Base-by-base conservation (phyloP, 2,113 vertebrate genomes). In the Cyphomyrus discorhynchus region DNA sequence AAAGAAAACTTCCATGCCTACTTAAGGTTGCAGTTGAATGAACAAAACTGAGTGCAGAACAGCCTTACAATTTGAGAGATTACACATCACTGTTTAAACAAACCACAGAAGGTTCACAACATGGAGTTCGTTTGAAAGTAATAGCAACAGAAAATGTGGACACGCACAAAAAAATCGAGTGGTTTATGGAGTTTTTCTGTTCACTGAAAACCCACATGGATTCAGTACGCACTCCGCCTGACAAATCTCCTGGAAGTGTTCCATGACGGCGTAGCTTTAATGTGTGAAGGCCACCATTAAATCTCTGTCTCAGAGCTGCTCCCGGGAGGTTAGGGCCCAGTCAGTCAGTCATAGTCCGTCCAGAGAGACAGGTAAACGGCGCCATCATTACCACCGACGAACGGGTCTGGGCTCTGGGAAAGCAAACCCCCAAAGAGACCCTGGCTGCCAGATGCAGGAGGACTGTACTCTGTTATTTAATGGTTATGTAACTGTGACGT, bases 401-500 rank as follows among this genome's bases (percentile, higher is more conserved):
- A 87, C 4, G 10, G 3, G 15, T 8, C 39, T 53, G 10, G 27
- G 27, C n/a, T 35, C 27, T 87, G 27, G n/a, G 85, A 53, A 27
- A n/a, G 47, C 8, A 86, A 27, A 84, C 17, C 1, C 17, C 83
- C 74, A 80, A 77, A 42, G 17, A 1, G 74, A 39, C 19, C 15
- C 82, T 46, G 82, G 21, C 39, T n/a, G 39, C 82, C 42, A 53
- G n/a, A 87, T 10, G 50, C 85, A 56, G n/a, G 50, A 53, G 85
- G 10, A 56, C 85, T 53, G n/a, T 39, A 35, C 27, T 56, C n/a
- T 56, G 49, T 53, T 87, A 52, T 53, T 52, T 53, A 70, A 8
- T 4, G 10, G 46, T 94, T 93, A 93, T 94, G 93, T 93, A 94
- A 94, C 88, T 17, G 89, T 95, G 94, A 94, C 91, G 93, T 94